phyloP scores from a whole-genome alignment of 2,888 invertebrate genomes.

The Acanthoscelides obtectus region DNA sequence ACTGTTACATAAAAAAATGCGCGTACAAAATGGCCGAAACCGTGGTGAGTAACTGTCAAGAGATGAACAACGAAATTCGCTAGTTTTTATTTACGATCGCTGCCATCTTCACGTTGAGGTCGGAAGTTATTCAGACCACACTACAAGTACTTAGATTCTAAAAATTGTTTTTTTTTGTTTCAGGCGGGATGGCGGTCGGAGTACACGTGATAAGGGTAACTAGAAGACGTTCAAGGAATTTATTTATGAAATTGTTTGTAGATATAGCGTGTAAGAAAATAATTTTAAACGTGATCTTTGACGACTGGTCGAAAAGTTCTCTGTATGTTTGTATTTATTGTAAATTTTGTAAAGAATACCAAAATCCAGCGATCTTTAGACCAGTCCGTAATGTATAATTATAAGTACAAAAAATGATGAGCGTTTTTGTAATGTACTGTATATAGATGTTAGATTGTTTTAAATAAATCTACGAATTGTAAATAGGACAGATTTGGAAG shows the following conservation, averaged over 20 bases:
- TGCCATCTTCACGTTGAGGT: no score
- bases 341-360: constrained; percentile 27
- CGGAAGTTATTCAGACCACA: no score
- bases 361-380: constrained; percentile 31
- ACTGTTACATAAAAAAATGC: no score
- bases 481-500: constrained; percentile 35
- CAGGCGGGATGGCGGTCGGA: constrained; percentile 91
- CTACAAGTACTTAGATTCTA: background rate
- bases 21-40: no score
- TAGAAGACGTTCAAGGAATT: constrained; percentile 29
- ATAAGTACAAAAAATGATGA: constrained; percentile 44
- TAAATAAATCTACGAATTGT: constrained; percentile 40
- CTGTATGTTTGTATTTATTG: constrained; percentile 34
- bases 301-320: constrained; percentile 31
- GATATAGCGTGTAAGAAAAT: constrained; percentile 28
- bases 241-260: constrained; percentile 34
- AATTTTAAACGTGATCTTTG: constrained; percentile 33
- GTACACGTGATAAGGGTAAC: constrained; percentile 78
- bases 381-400: constrained; percentile 38
- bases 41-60: no score
- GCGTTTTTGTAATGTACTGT: constrained; percentile 45
- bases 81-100: no score
- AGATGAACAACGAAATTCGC: no score
- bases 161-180: constrained; percentile 38
- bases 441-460: constrained; percentile 44